Evolutionary conservation across 2,113 vertebrate genomes (phyloP).

Genomic region (Cinclus cinclus): DNA sequence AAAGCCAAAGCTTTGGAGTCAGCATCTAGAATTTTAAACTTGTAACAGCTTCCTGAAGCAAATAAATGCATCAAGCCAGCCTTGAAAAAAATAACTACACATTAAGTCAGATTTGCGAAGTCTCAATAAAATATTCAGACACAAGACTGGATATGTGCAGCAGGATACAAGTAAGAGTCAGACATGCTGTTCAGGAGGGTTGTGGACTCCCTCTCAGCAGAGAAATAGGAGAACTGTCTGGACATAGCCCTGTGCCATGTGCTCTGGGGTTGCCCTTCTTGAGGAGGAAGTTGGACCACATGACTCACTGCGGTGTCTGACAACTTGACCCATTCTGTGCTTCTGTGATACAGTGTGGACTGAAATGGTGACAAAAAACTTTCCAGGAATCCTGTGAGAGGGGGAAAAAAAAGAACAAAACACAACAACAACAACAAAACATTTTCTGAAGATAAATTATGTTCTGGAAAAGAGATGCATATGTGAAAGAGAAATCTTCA

Average conservation of each 20-base stretch:
- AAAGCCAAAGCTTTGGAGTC: background rate
- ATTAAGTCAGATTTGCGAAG: background rate
- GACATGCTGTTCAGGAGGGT: background rate
- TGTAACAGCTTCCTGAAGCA: background rate
- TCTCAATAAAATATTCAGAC: background rate
- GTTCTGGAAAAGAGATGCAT: background rate
- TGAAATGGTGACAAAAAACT: background rate
- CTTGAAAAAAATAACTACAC: background rate
- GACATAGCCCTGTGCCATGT: too few relatives aligned
- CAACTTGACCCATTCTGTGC: background rate
- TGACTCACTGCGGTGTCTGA: background rate
- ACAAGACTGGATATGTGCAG: background rate
- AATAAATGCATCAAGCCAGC: background rate
- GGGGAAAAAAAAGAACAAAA: background rate
- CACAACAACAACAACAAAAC: too few relatives aligned
- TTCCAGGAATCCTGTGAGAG: background rate
- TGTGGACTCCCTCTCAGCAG: background rate
- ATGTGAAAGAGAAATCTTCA: background rate
- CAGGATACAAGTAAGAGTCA: background rate
- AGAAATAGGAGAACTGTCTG: background rate
- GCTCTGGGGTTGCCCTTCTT: background rate
- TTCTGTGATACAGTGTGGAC: background rate
- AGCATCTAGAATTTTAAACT: background rate
- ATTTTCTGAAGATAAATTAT: background rate
- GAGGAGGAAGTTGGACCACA: background rate